Percentiles rank a stretch among this genome's conserved stretches.
phyloP scores from a whole-genome alignment of 2,797 vertebrate species.

The Podarcis siculus region DNA sequence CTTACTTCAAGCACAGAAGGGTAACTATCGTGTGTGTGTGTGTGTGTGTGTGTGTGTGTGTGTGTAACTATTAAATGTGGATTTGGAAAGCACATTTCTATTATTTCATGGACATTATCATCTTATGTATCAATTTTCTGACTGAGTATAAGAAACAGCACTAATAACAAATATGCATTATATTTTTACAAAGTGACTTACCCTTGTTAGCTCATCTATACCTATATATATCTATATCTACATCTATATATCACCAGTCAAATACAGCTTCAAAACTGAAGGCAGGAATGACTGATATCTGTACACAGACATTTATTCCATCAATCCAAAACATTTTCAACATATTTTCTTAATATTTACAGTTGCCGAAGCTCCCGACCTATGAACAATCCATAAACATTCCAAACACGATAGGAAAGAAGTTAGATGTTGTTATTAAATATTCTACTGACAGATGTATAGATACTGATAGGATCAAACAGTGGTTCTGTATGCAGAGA shows the following conservation, averaged over 20 bases:
- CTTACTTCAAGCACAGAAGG: not conserved
- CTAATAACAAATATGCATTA: not conserved
- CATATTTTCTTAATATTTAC: not conserved
- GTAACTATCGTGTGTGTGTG: too few species aligned
- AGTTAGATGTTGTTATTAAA: not conserved
- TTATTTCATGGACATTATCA: not conserved
- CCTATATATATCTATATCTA: not conserved
- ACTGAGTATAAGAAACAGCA: not conserved
- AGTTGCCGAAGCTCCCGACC: not conserved
- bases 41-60: too few species aligned
- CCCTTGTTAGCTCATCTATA: not conserved
- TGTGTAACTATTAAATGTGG: not conserved
- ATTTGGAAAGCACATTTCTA: not conserved
- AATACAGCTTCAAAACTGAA: not conserved
- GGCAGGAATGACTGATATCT: not conserved
- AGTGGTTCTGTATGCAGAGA: not conserved
- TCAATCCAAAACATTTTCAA: not conserved
- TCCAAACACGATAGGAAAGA: not conserved
- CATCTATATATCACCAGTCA: not conserved
- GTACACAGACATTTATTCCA: not conserved
- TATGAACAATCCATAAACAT: not conserved
- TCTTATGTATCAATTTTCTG: not conserved
- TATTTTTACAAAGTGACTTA: not conserved
- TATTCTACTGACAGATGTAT: not conserved
- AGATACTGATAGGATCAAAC: not conserved